phyloP scores from a whole-genome alignment of 2,888 invertebrate genomes.

The Volucella bombylans region DNA sequence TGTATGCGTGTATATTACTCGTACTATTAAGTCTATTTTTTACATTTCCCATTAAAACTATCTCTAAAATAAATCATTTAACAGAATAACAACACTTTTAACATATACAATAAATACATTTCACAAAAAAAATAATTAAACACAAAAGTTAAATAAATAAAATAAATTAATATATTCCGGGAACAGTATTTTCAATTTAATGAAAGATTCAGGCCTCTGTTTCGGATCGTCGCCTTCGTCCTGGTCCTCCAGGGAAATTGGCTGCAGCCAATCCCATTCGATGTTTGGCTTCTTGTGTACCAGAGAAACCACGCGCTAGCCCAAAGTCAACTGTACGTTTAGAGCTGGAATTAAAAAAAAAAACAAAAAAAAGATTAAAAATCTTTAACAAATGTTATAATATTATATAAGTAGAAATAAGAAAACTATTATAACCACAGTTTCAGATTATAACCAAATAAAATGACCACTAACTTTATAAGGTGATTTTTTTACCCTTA shows the following conservation, averaged over 20 bases:
- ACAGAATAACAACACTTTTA: conserved; percentile 43
- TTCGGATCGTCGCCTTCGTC: conserved; percentile 90
- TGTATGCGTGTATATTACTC: too few species aligned
- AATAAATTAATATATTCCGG: conserved; percentile 40
- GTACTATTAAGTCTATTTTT: conserved; percentile 50
- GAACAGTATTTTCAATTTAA: conserved; percentile 51
- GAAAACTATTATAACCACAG: too few species aligned
- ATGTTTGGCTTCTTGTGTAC: conserved; percentile 94
- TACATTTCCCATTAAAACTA: conserved; percentile 47
- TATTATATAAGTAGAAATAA: too few species aligned
- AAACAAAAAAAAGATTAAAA: conserved; percentile 11
- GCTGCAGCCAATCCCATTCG: conserved; percentile 95
- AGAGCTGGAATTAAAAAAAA: conserved; percentile 84
- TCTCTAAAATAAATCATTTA: conserved; percentile 44
- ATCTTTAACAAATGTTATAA: too few species aligned
- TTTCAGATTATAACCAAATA: too few species aligned
- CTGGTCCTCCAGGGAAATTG: conserved; percentile 94
- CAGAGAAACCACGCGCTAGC: conserved; percentile 93
- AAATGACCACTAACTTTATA: too few species aligned
- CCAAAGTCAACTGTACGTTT: conserved; percentile 95
- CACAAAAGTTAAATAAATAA: not conserved
- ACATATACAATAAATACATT: conserved; percentile 21
- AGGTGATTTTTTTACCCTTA: too few species aligned
- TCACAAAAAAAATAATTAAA: conserved; percentile 17
- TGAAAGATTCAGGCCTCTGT: conserved; percentile 79